Evolutionary conservation across 2,888 invertebrate species (phyloP).

Genomic region (Archips xylosteana): DNA sequence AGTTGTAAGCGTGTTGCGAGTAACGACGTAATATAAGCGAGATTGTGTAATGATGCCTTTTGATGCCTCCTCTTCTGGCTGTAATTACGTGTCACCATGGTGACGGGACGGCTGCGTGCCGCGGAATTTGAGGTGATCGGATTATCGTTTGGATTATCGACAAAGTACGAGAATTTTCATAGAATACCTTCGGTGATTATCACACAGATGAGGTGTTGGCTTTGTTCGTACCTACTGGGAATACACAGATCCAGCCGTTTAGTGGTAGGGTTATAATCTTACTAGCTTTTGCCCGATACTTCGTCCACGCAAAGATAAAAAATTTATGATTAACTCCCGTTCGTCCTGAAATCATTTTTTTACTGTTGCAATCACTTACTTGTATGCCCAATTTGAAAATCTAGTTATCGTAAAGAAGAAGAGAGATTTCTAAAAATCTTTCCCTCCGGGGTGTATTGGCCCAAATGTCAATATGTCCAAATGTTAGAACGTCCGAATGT

Average conservation of each 20-base stretch:
- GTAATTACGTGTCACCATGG: slow-evolving; percentile 76
- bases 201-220: not conserved
- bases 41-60: slow-evolving; percentile 74
- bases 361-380: too few species aligned
- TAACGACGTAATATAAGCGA: slow-evolving; percentile 77
- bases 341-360: too few species aligned
- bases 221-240: not conserved
- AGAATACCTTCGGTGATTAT: not conserved
- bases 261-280: too few species aligned
- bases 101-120: slow-evolving; percentile 50
- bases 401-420: too few species aligned
- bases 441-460: too few species aligned
- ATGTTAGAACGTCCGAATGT: too few species aligned
- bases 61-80: slow-evolving; percentile 66
- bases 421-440: too few species aligned
- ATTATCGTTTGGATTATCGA: slow-evolving; percentile 45
- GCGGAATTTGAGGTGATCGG: slow-evolving; percentile 66
- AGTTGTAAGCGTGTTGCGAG: slow-evolving; percentile 64
- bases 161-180: not conserved
- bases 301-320: too few species aligned
- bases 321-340: too few species aligned
- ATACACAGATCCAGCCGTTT: not conserved
- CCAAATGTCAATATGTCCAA: too few species aligned
- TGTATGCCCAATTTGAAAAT: too few species aligned
- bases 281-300: too few species aligned